phyloP scores from a whole-genome alignment of 2,797 vertebrate species.

The Phyllotis vaccarum region DNA sequence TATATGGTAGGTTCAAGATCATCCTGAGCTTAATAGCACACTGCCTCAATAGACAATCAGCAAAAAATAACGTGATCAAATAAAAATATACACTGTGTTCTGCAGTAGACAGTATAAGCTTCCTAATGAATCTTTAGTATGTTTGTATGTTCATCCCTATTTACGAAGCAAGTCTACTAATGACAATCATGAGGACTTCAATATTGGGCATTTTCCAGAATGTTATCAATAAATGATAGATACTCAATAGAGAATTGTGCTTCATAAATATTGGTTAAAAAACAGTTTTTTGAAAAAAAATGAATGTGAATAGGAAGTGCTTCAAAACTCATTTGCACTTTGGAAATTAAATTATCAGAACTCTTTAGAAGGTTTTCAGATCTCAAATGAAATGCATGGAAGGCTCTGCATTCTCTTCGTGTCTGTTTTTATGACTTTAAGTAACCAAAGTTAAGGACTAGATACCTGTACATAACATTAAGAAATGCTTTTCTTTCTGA shows the following conservation, averaged over 20 bases:
- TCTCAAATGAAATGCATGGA: neutral
- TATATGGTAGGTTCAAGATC: too few relatives aligned
- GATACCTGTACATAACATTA: neutral
- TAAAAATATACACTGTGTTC: too few relatives aligned
- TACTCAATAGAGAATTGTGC: neutral
- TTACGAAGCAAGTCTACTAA: neutral
- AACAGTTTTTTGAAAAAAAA: too few relatives aligned
- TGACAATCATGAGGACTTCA: neutral
- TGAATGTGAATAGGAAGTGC: neutral
- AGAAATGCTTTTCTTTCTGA: neutral
- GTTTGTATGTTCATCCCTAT: neutral
- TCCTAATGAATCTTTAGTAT: neutral
- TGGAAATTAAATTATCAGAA: neutral
- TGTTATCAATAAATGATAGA: neutral
- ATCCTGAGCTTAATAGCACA: too few relatives aligned
- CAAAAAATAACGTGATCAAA: too few relatives aligned
- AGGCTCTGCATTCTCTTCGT: neutral
- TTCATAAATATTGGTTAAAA: neutral
- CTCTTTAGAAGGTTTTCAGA: neutral
- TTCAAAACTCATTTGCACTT: neutral
- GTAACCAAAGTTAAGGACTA: neutral
- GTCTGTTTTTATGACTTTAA: neutral
- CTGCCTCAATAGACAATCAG: too few relatives aligned
- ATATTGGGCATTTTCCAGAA: neutral
- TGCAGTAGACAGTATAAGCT: neutral